A percentile compares a stretch with the other conserved stretches of the same genome.
Evolutionary conservation across 1,140 invertebrate species (phyloP).

Genomic region (Halesus radiatus): DNA sequence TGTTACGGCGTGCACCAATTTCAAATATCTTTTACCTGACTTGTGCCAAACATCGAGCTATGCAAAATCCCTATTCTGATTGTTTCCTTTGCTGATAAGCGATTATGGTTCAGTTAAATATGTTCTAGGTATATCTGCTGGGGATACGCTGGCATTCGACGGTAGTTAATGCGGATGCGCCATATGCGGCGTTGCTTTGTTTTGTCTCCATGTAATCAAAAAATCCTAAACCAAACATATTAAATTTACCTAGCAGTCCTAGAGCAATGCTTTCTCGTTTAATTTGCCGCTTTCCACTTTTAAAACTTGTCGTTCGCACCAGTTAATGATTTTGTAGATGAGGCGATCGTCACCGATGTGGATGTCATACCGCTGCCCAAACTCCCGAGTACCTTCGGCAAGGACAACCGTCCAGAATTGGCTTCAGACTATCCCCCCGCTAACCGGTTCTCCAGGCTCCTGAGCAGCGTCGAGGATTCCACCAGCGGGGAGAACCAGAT

Average conservation of each 20-base stretch:
- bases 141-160: too few relatives aligned
- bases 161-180: too few relatives aligned
- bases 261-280: slow-evolving; percentile 3
- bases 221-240: too few relatives aligned
- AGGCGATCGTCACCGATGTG: slow-evolving; percentile 68
- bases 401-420: slow-evolving; percentile 61
- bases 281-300: slow-evolving; percentile 1
- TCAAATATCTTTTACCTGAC: too few relatives aligned
- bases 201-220: too few relatives aligned
- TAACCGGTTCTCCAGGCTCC: slow-evolving; percentile 58
- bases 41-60: too few relatives aligned
- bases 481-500: slow-evolving; percentile 53
- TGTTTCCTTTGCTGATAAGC: too few relatives aligned
- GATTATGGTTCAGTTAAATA: too few relatives aligned
- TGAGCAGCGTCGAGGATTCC: slow-evolving; percentile 56
- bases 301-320: slow-evolving; percentile 50
- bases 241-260: background rate
- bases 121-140: too few relatives aligned
- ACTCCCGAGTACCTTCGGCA: slow-evolving; percentile 67
- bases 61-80: too few relatives aligned
- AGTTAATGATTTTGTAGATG: slow-evolving; percentile 63
- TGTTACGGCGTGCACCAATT: too few relatives aligned
- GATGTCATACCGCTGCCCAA: slow-evolving; percentile 70
- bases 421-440: slow-evolving; percentile 61
- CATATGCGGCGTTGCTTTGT: too few relatives aligned